A percentile compares a stretch with the other conserved stretches of the same genome.
These are phyloP conservation scores for Hylaeus volcanicus DNA, from an alignment of 1,140 invertebrate genomes.

Conservation along the genomic window DNA sequence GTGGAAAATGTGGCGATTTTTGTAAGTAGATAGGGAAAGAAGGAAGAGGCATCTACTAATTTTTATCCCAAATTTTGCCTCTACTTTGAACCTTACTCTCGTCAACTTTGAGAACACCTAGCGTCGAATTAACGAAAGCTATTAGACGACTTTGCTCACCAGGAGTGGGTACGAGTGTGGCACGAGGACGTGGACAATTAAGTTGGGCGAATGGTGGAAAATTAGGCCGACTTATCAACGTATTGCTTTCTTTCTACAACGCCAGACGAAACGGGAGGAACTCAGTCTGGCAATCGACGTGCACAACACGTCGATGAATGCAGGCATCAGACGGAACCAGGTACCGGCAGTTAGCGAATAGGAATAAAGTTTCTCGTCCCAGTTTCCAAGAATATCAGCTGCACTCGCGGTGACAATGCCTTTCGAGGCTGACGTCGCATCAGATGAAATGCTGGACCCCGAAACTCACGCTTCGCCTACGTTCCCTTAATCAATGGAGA, in stretches of 20 bases:
- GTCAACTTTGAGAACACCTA: too few species aligned
- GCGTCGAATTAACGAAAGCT: neutral
- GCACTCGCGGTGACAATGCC: slow-evolving; percentile 50
- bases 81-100: neutral
- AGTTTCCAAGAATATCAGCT: slow-evolving; percentile 57
- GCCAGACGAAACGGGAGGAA: neutral
- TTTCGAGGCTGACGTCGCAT: slow-evolving; percentile 25
- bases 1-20: too few species aligned
- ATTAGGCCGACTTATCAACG: slow-evolving; percentile 14
- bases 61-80: too few species aligned
- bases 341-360: slow-evolving; percentile 25
- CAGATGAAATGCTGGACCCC: slow-evolving; percentile 20
- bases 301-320: slow-evolving; percentile 39
- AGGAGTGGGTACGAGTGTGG: neutral
- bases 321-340: slow-evolving; percentile 13
- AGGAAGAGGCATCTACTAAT: too few species aligned
- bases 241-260: neutral
- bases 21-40: too few species aligned
- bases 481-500: slow-evolving; percentile 32
- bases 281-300: neutral
- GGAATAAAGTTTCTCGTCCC: slow-evolving; percentile 52
- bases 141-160: neutral
- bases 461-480: slow-evolving; percentile 13
- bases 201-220: neutral
- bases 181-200: slow-evolving; percentile 7